Evolutionary conservation across 2,888 invertebrate genomes (phyloP).

Genomic region (Nezara viridula): DNA sequence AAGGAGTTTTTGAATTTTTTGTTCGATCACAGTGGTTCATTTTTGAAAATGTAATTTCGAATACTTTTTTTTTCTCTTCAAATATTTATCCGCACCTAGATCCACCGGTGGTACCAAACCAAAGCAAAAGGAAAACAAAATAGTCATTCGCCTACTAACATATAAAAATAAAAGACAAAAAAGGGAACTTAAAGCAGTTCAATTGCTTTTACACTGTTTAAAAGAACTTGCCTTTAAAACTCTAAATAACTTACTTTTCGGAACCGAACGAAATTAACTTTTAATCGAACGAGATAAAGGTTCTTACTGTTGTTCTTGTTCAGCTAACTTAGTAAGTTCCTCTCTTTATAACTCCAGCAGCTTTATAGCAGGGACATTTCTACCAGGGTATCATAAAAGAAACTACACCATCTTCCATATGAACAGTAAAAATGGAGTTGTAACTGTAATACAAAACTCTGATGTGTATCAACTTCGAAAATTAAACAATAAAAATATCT

Average conservation of each 20-base stretch:
- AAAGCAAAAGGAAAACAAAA: too few relatives aligned
- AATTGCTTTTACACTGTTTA: neutral
- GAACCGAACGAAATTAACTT: constrained; percentile 9
- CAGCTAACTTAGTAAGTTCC: neutral
- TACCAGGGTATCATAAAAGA: neutral
- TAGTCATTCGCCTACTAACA: neutral
- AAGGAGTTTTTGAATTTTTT: too few relatives aligned
- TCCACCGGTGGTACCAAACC: too few relatives aligned
- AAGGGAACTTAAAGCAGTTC: neutral
- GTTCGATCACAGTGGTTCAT: too few relatives aligned
- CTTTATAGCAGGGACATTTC: neutral
- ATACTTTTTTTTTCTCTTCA: too few relatives aligned
- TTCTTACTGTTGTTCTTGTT: neutral
- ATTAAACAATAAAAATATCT: neutral
- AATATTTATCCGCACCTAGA: too few relatives aligned
- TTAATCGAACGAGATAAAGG: constrained; percentile 7
- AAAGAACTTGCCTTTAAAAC: neutral
- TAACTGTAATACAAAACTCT: neutral
- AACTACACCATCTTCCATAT: neutral
- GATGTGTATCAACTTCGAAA: neutral
- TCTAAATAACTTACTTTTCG: constrained; percentile 1
- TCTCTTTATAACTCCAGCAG: neutral
- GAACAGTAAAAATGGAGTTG: neutral
- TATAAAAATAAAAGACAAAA: neutral
- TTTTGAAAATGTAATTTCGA: too few relatives aligned